Percentiles rank a stretch among this genome's conserved stretches.
phyloP scores from a whole-genome alignment of 2,888 invertebrate species.

The Cacoxenus indagator region DNA sequence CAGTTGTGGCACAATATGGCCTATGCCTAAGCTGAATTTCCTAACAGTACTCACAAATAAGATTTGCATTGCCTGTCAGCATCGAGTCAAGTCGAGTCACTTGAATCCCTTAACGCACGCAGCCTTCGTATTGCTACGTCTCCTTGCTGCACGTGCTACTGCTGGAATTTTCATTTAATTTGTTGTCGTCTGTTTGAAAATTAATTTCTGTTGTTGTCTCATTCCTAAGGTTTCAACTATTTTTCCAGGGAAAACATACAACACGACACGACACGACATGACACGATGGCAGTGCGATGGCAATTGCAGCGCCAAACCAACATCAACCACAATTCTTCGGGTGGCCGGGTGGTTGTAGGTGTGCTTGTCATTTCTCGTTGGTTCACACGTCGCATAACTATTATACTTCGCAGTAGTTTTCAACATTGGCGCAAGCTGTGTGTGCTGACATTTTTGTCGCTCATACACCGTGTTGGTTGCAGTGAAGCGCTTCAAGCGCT shows the following conservation, averaged over 20 bases:
- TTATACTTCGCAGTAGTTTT: not conserved
- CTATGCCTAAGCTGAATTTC: not conserved
- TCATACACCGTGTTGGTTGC: not conserved
- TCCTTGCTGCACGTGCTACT: no score
- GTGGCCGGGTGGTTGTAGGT: not conserved
- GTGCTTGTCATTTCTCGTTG: not conserved
- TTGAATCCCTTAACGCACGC: not conserved
- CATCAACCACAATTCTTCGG: not conserved
- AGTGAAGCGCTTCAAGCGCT: not conserved
- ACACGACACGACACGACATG: no score
- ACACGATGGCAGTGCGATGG: no score
- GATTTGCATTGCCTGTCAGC: not conserved
- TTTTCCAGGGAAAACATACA: no score
- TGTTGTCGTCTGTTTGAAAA: conserved; percentile 7
- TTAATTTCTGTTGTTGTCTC: conserved; percentile 7
- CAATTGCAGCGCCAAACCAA: not conserved
- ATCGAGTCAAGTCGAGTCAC: not conserved
- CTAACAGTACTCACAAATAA: not conserved
- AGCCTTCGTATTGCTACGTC: not conserved
- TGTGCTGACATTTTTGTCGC: conserved; percentile 1
- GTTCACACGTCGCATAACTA: not conserved
- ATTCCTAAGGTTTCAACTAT: not conserved
- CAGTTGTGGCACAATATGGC: no score
- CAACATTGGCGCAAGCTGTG: not conserved
- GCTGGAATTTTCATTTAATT: conserved; percentile 8